phyloP scores from a whole-genome alignment of 2,113 vertebrate species.

The Phylloscopus whistleri region DNA sequence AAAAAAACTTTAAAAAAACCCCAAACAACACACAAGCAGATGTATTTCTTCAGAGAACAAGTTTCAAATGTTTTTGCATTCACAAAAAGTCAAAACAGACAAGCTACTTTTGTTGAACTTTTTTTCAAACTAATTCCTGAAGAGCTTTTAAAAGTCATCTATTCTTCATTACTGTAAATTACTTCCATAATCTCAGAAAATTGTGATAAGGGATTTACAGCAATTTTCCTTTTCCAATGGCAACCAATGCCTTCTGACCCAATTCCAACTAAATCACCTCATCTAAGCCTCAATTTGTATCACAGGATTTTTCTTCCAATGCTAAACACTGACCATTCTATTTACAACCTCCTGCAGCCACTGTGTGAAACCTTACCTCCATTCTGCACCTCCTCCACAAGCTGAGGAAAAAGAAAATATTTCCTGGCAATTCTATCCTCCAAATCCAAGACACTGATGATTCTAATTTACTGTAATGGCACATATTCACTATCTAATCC shows the following conservation, averaged over 20 bases:
- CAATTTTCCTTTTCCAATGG: conserved; percentile 5
- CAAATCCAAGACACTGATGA: neutral
- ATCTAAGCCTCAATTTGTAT: neutral
- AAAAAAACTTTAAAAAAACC: neutral
- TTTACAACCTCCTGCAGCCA: neutral
- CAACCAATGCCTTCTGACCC: conserved; percentile 40
- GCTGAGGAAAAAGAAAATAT: neutral
- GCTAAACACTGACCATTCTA: neutral
- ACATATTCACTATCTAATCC: neutral
- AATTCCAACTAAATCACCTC: conserved; percentile 43
- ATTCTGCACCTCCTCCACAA: neutral
- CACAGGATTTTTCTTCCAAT: neutral
- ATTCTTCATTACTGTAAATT: neutral
- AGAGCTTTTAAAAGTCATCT: conserved; percentile 9
- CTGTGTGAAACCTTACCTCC: neutral
- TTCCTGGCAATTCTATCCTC: neutral
- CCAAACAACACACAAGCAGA: neutral
- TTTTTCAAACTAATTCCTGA: neutral
- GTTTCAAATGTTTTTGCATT: neutral
- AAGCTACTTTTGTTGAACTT: neutral
- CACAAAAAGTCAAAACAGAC: neutral
- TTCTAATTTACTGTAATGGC: neutral
- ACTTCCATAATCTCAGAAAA: conserved; percentile 46
- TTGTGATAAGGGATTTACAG: conserved; percentile 28
- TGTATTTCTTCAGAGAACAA: neutral